phyloP scores from a whole-genome alignment of 2,888 invertebrate genomes.

The Lasioglossum zephyrum region DNA sequence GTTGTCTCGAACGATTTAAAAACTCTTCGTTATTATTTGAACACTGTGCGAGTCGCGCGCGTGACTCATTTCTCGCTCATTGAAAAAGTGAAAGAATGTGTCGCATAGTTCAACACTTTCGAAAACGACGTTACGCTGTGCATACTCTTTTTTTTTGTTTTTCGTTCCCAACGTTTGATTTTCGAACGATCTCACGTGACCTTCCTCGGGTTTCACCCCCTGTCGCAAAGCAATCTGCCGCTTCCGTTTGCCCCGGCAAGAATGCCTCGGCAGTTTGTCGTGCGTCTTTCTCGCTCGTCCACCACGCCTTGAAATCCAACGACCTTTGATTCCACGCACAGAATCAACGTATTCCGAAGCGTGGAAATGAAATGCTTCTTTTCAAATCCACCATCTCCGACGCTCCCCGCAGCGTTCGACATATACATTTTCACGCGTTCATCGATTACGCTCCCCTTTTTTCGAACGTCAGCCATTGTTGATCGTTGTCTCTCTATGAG shows the following conservation, averaged over 20 bases:
- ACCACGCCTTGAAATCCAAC: constrained; percentile 40
- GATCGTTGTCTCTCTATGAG: constrained; percentile 10
- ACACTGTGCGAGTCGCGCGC: constrained; percentile 25
- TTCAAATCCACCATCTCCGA: neutral
- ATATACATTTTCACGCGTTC: neutral
- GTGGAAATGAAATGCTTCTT: neutral
- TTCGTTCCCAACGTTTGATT: neutral
- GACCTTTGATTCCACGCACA: constrained; percentile 21
- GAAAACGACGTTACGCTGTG: neutral
- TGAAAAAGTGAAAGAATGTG: constrained; percentile 1
- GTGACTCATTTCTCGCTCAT: constrained; percentile 8
- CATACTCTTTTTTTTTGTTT: neutral
- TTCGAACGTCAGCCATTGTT: neutral
- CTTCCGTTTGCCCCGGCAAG: constrained; percentile 43
- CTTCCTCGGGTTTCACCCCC: constrained; percentile 39
- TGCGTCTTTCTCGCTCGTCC: constrained; percentile 28
- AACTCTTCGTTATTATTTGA: constrained; percentile 1
- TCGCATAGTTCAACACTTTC: neutral
- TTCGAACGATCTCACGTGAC: constrained; percentile 42
- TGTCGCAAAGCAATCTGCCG: constrained; percentile 41
- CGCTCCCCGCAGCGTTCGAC: neutral
- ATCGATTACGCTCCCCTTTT: neutral
- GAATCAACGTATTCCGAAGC: neutral
- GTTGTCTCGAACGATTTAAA: constrained; percentile 40
- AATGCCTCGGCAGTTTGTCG: constrained; percentile 39